These are phyloP conservation scores for Poeciliopsis presidionis DNA, from an alignment of 2,797 vertebrate species.

Conservation along the genomic window DNA sequence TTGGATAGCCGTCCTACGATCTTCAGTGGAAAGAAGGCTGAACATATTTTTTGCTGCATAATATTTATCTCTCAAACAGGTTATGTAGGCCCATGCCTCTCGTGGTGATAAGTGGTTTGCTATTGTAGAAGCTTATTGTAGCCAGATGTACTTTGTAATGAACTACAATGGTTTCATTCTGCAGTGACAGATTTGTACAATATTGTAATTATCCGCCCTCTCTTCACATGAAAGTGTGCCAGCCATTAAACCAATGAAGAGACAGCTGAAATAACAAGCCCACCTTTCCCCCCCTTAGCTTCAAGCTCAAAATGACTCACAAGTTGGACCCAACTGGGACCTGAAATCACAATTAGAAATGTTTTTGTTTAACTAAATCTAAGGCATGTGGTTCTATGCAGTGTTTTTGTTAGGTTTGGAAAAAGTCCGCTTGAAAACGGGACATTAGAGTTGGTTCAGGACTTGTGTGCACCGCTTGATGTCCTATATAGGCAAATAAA, in stretches of 20 bases:
- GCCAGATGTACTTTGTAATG: conserved; percentile 66
- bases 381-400: background rate
- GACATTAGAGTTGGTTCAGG: background rate
- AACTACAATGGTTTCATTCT: conserved; percentile 55
- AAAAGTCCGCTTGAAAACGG: background rate
- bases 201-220: conserved; percentile 61
- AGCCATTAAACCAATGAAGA: conserved; percentile 51
- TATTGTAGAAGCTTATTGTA: conserved; percentile 62
- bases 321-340: conserved; percentile 15
- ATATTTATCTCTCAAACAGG: conserved; percentile 18
- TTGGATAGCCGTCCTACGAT: conserved; percentile 22
- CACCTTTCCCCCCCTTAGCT: conserved; percentile 26
- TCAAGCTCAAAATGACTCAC: conserved; percentile 14
- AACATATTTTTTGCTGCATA: conserved; percentile 14
- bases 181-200: conserved; percentile 57
- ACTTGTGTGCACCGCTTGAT: background rate
- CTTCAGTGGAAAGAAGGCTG: conserved; percentile 25
- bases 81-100: conserved; percentile 3
- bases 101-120: conserved; percentile 13
- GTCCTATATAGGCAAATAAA: background rate
- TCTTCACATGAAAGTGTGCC: conserved; percentile 49
- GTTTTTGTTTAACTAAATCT: conserved; percentile 13
- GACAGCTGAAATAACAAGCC: conserved; percentile 62
- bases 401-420: background rate
- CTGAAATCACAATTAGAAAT: conserved; percentile 6